Conservation (phyloP, 2,113 vertebrate genomes). For the Crocuta crocuta region DNA sequence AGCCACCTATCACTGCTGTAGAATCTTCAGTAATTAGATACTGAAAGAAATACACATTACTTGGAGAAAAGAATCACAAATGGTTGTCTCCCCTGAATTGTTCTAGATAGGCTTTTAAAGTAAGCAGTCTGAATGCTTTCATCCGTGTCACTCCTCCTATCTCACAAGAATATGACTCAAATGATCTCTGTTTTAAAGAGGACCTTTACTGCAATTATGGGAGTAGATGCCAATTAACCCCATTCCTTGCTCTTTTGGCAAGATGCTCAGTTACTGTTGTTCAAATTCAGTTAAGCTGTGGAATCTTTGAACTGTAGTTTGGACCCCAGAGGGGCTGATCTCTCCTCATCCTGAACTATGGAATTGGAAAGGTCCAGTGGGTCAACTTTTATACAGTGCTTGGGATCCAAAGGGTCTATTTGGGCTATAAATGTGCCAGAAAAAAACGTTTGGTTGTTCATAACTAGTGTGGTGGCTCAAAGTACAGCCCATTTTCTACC, state of each 20-base stretch:
- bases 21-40: not conserved
- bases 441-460: not conserved
- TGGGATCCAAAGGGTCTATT: not conserved
- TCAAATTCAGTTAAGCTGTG: not conserved
- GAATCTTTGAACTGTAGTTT: not conserved
- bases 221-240: not conserved
- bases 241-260: not conserved
- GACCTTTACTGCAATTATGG: not conserved
- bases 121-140: not conserved
- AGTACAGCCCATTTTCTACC: constrained; percentile 1
- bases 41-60: not conserved
- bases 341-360: not conserved
- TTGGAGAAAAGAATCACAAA: not conserved
- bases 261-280: not conserved
- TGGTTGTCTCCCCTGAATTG: not conserved
- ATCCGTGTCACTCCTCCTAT: not conserved
- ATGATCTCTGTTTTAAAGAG: not conserved
- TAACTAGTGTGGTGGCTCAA: not conserved
- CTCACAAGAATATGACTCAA: not conserved
- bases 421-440: not conserved
- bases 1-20: not conserved
- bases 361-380: not conserved
- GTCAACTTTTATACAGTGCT: not conserved
- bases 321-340: not conserved
- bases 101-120: not conserved